Conservation (phyloP, 2,113 vertebrate species). For the Polypterus bichir region DNA sequence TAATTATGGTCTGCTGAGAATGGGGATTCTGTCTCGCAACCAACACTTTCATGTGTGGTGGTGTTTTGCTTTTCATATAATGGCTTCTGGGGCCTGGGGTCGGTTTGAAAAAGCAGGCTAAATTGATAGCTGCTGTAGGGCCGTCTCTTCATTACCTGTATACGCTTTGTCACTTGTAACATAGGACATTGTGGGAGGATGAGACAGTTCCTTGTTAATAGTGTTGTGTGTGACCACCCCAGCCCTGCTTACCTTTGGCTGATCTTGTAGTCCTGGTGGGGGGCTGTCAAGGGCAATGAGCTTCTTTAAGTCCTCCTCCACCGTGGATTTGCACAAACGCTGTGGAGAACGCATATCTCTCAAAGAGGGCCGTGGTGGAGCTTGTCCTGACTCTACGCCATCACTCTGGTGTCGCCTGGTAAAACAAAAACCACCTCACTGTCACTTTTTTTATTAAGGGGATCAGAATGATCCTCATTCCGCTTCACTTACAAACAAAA, state of each 20-base stretch:
- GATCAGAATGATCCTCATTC: not conserved
- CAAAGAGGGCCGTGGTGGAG: constrained; percentile 68
- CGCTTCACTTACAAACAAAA: constrained; percentile 20
- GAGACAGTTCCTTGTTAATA: too few species aligned
- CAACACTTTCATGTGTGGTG: too few species aligned
- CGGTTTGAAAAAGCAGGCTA: too few species aligned
- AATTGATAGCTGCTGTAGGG: too few species aligned
- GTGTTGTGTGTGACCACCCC: not conserved
- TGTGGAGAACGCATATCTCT: constrained; percentile 84
- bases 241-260: constrained; percentile 64
- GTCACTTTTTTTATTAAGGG: too few species aligned
- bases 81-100: too few species aligned
- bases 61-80: too few species aligned
- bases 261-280: constrained; percentile 59
- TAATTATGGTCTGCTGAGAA: too few species aligned
- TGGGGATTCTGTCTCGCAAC: too few species aligned
- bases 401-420: constrained; percentile 85
- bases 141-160: too few species aligned
- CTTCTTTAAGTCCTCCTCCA: constrained; percentile 89
- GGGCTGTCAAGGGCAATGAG: constrained; percentile 71
- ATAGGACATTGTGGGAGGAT: too few species aligned
- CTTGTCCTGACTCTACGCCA: constrained; percentile 58
- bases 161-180: too few species aligned
- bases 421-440: constrained; percentile 8
- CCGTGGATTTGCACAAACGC: constrained; percentile 67